These are phyloP conservation scores for Aptenodytes forsteri DNA, from an alignment of 2,113 vertebrate genomes.

Conservation along the genomic window DNA sequence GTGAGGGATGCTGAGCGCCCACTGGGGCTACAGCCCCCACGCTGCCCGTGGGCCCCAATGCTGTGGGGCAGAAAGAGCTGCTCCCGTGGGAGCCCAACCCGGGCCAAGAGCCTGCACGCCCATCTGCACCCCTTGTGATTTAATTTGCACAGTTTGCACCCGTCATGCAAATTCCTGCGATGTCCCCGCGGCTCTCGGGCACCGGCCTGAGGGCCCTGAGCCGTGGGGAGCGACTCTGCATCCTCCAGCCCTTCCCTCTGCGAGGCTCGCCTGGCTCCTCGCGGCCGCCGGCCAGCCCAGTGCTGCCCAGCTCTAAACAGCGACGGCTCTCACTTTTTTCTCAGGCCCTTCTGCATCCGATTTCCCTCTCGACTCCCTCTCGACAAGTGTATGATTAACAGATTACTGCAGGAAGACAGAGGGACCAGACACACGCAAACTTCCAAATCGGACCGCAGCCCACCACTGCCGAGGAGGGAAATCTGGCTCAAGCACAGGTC, in stretches of 20 bases:
- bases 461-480: background rate
- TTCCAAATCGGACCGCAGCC: background rate
- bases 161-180: rapidly evolving
- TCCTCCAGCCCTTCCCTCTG: background rate
- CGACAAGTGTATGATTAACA: background rate
- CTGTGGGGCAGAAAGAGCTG: background rate
- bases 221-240: rapidly evolving
- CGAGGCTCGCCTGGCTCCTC: rapidly evolving
- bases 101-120: background rate
- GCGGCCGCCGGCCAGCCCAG: rapidly evolving
- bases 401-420: background rate
- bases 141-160: background rate
- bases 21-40: background rate
- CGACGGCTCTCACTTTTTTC: background rate
- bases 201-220: background rate
- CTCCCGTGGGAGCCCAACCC: background rate
- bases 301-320: background rate
- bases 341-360: background rate
- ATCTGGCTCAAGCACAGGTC: background rate
- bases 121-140: background rate
- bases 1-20: background rate
- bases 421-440: background rate
- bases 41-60: rapidly evolving
- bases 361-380: background rate
- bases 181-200: rapidly evolving